Percentiles rank a stretch among this genome's conserved stretches.
These are phyloP conservation scores for Menidia menidia DNA, from an alignment of 2,797 vertebrate genomes.

Conservation along the genomic window DNA sequence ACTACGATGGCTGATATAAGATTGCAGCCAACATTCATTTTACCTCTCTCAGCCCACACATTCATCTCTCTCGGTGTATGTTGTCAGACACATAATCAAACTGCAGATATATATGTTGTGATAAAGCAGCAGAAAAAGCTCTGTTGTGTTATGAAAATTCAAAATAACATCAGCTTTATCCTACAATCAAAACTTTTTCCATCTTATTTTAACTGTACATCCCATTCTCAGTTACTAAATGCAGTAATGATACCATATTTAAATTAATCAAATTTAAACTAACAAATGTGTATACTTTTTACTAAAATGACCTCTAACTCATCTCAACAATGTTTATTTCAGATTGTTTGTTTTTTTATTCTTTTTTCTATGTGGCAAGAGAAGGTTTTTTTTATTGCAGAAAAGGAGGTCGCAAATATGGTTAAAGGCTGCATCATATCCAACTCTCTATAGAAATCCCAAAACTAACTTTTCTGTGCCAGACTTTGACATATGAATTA, in stretches of 20 bases:
- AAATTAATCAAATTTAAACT: no score
- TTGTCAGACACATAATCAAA: conserved; percentile 46
- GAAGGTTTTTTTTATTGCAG: no score
- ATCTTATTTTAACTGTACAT: not conserved
- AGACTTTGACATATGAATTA: no score
- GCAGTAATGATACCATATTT: not conserved
- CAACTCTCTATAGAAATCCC: no score
- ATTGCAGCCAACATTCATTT: conserved; percentile 56
- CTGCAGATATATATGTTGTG: conserved; percentile 8
- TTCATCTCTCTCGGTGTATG: conserved; percentile 26
- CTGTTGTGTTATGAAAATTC: conserved; percentile 11
- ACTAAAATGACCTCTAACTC: no score
- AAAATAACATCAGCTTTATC: conserved; percentile 10
- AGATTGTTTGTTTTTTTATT: no score
- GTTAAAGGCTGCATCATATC: no score
- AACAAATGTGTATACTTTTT: no score
- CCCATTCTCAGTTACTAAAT: not conserved
- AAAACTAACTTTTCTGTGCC: no score
- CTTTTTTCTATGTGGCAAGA: no score
- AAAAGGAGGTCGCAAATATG: no score
- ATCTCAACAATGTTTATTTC: no score
- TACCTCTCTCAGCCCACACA: conserved; percentile 45
- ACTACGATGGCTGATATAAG: conserved; percentile 64
- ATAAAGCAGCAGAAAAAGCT: conserved; percentile 29
- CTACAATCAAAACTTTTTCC: not conserved